These are phyloP conservation scores for Philonicus albiceps DNA, from an alignment of 2,888 invertebrate species.

Conservation along the genomic window DNA sequence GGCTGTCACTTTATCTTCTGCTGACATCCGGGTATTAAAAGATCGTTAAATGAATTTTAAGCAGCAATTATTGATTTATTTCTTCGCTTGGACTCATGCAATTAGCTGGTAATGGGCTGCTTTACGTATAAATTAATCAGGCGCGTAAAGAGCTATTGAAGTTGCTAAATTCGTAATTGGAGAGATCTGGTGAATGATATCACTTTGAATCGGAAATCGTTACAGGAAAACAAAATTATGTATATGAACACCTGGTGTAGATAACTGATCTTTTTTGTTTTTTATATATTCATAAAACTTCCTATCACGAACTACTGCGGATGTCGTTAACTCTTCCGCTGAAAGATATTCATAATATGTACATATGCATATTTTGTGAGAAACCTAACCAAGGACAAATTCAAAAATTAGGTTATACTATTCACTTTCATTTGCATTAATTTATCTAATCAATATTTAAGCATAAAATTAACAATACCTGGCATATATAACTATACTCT, in stretches of 20 bases:
- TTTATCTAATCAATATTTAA: no score
- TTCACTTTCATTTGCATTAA: no score
- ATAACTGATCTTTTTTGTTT: not conserved
- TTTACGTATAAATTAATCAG: not conserved
- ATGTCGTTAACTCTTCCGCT: not conserved
- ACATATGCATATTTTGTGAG: no score
- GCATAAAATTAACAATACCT: no score
- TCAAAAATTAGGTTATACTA: no score
- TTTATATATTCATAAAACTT: not conserved
- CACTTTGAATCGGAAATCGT: not conserved
- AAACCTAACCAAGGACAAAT: no score
- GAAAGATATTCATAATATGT: no score
- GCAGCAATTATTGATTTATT: constrained; percentile 21
- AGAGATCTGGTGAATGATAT: not conserved
- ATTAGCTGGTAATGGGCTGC: constrained; percentile 1
- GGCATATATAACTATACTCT: no score
- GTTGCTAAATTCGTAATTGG: not conserved
- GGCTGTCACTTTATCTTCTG: constrained; percentile 31
- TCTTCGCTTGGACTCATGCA: not conserved
- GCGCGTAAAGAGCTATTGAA: not conserved
- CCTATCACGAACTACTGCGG: not conserved
- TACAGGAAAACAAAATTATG: not conserved
- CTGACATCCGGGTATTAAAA: constrained; percentile 37
- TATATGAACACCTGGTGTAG: not conserved
- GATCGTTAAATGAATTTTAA: constrained; percentile 13